Base-by-base conservation (phyloP, 2,888 invertebrate species). In the Drosophila rellima region DNA sequence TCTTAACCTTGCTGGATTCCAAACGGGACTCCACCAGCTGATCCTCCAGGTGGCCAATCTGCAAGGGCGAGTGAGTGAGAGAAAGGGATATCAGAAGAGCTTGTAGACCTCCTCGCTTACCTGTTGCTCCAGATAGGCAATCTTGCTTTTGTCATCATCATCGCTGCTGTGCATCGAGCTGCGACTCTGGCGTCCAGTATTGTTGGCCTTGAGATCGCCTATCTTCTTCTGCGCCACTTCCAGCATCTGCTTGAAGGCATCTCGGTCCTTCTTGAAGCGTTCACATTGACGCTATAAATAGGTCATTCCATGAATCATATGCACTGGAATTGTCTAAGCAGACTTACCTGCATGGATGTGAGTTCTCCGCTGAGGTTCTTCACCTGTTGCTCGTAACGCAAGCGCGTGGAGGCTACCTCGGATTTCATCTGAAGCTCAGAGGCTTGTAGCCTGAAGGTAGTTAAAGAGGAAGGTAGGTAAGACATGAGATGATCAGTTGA, bases 211-310 rank as follows among this genome's bases (percentile, higher is more conserved):
- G 20, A 97, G 93, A 76, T 97, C 96, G 0, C 95, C 94, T 82
- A 97, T 96, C 37, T 96, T 95, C 92, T 96, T 96, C 91, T 97
- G 97, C 1, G 97, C 96, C 11, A 96, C 95, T 89, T 97, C 97
- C 40, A 98, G 92, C 96, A 98, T 97, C 90, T 97, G 97, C 79
- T 97, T 96, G 89, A 96, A 97, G 55, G 96, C 96, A 90, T 98
- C 98, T 59, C 97, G 94, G 92, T 98, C 98, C 67, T 97, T 94
- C 90, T 97, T 96, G 91, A 97, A 97, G 82, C 97, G 94, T 74
- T 93, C 93, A 64, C 93, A 93, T 89, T 93, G 92, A 3, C 93
- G 90, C 92, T 93, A 48, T 1, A 54, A 40, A 7, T 0, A 6
- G 10, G 2, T n/a, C n/a, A 8, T 13, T 5, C 5, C 3, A 13